Base-by-base conservation (phyloP, 2,888 invertebrate genomes). In the Gibbula magus region DNA sequence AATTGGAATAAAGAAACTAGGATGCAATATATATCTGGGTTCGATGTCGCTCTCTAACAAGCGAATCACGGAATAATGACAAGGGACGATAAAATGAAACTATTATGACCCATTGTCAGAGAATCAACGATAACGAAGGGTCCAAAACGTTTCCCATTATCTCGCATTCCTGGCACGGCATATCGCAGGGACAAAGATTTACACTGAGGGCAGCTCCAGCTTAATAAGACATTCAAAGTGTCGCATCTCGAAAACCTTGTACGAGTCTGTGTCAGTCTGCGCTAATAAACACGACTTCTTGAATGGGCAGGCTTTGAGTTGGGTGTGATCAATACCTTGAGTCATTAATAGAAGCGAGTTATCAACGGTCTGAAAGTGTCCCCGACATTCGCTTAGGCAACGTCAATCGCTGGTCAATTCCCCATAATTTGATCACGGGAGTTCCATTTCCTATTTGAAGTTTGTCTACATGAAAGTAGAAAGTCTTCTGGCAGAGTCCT, bases 391-490 rank as follows among this genome's bases (percentile, higher is more conserved):
- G 39, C 51, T 51, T 51, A 51, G 51, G 74, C 74, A 25, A 51
- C 51, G 74, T 39, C 51, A 74, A 74, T 74, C 74, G 51, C 22
- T n/a, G 74, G 74, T 74, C 74, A 74, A 74, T 74, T 74, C 25
- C 74, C 74, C 39, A 74, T 74, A 74, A 74, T 74, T 74, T 74
- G 74, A 74, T 74, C 74, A 74, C 74, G 25, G 22, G 2, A 25
- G 51, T 74, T 51, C 74, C 74, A 74, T 74, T 74, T 74, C 74
- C 51, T 51, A 51, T 74, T 74, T 74, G 51, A 74, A 39, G 74
- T 74, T 74, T 74, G 74, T 74, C 74, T 74, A 74, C 25, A 51
- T 39, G 74, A 51, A 16, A 51, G 74, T 39, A 51, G 74, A 74
- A 61, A 29, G 29, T 61, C 61, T 29, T 61, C 61, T 51, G 51